These are phyloP conservation scores for Selene dorsalis DNA, from an alignment of 2,797 vertebrate species.

Conservation along the genomic window DNA sequence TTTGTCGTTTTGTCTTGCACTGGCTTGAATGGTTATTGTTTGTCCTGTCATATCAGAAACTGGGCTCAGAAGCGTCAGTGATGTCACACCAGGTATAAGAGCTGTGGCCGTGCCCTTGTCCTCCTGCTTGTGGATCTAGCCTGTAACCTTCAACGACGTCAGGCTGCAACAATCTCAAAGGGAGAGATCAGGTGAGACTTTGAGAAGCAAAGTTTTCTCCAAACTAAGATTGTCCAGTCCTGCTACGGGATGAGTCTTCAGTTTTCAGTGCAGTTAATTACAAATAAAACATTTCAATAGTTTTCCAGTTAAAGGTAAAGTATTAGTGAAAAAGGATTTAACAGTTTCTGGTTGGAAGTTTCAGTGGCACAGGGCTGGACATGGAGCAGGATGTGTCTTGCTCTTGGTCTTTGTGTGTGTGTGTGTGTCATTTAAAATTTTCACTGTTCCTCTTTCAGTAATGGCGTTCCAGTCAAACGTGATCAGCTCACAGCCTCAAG, in stretches of 20 bases:
- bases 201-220: not conserved
- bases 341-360: not conserved
- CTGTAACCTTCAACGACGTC: not conserved
- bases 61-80: constrained; percentile 11
- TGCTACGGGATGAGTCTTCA: not conserved
- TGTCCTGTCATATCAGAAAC: constrained; percentile 38
- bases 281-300: not conserved
- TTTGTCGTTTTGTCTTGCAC: constrained; percentile 21
- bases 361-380: not conserved
- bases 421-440: no score
- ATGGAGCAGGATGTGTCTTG: not conserved
- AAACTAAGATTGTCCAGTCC: not conserved
- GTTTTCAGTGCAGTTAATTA: not conserved
- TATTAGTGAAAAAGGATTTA: not conserved
- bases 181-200: constrained; percentile 50
- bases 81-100: constrained; percentile 75
- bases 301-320: not conserved
- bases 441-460: constrained; percentile 42
- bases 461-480: constrained; percentile 82
- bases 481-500: constrained; percentile 81
- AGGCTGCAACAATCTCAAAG: constrained; percentile 21
- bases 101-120: not conserved
- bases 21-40: constrained; percentile 44
- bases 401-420: not conserved
- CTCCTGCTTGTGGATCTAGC: constrained; percentile 34